Evolutionary conservation across 2,113 vertebrate species (phyloP).

Genomic region (Pedetes capensis): DNA sequence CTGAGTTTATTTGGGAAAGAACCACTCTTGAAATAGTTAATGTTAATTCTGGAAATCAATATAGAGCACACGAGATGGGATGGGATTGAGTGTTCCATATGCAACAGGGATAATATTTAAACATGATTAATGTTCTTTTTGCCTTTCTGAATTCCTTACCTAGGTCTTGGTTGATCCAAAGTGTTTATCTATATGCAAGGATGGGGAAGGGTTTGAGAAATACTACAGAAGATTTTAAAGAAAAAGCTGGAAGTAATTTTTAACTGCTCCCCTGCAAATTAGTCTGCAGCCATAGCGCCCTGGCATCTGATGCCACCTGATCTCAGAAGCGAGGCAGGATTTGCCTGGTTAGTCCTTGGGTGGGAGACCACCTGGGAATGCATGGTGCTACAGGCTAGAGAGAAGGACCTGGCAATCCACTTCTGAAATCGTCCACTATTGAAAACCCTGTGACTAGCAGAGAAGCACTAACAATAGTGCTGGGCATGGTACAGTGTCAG

Average conservation of each 20-base stretch:
- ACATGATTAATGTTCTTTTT: not conserved
- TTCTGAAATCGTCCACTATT: too few relatives aligned
- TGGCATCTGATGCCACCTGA: too few relatives aligned
- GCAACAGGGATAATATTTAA: not conserved
- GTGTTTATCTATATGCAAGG: not conserved
- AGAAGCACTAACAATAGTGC: too few relatives aligned
- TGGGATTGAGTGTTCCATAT: not conserved
- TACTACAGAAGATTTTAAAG: not conserved
- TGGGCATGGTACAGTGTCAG: too few relatives aligned
- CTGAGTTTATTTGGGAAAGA: not conserved
- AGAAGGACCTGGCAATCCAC: too few relatives aligned
- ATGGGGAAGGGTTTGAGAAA: not conserved
- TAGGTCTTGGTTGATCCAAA: not conserved
- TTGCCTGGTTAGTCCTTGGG: too few relatives aligned
- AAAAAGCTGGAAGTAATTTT: not conserved
- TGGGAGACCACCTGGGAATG: too few relatives aligned
- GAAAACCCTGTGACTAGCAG: too few relatives aligned
- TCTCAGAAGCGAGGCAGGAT: too few relatives aligned
- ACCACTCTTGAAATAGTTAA: slow-evolving; percentile 19
- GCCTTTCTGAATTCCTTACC: not conserved
- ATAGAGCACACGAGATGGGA: not conserved
- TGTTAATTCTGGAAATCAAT: slow-evolving; percentile 1
- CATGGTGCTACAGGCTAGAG: too few relatives aligned
- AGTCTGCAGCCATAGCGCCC: too few relatives aligned
- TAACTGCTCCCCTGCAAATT: not conserved